Evolutionary conservation across 2,113 vertebrate genomes (phyloP), one percentile per base, ranked within the genome.

Genomic region (Calonectris borealis): DNA sequence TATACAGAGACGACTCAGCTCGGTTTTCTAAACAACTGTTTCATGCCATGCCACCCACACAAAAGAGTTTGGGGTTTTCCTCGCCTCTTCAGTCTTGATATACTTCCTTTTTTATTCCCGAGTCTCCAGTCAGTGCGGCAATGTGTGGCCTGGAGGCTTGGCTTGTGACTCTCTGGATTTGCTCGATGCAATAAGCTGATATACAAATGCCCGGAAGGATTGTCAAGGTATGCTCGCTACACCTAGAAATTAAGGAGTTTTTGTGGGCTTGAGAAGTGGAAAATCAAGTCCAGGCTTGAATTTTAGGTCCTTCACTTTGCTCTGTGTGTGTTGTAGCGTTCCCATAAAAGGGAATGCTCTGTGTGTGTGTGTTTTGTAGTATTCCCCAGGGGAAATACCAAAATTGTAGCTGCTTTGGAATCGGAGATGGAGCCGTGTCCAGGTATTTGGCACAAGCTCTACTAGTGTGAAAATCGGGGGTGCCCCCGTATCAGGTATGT

Each of bases 211-310:
- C 58, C 9, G 26, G 73, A 55, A 77, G 82, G 46, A 65, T 26
- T 61, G 75, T 87, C 61, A 86, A 96, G 92, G 91, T 96, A 96
- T 82, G 84, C 77, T 93, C 2, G 13, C 75, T 93, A n/a, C 69
- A 62, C 57, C 88, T 64, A 68, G 72, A 88, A 91, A 96, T 94
- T 89, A 75, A 6, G 27, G 48, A 80, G 70, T 10, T 91, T 97
- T 93, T 94, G 71, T 95, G 91, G 81, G 83, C 65, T 93, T 93
- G 57, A 87, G 71, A 65, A 38, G 6, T 81, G 32, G 57, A 71
- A 96, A 68, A 55, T 95, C 94, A 94, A 92, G 96, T 68, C 87
- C 36, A 58, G 93, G 92, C 84, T 20, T 76, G 86, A 81, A 54
- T 54, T 79, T 76, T 17, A 40, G 26, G 26, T 85, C 25, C 40